Evolutionary conservation across 1,140 invertebrate species (phyloP), one percentile per base, ranked within the genome.

Genomic region (Drosophila ironensis): DNA sequence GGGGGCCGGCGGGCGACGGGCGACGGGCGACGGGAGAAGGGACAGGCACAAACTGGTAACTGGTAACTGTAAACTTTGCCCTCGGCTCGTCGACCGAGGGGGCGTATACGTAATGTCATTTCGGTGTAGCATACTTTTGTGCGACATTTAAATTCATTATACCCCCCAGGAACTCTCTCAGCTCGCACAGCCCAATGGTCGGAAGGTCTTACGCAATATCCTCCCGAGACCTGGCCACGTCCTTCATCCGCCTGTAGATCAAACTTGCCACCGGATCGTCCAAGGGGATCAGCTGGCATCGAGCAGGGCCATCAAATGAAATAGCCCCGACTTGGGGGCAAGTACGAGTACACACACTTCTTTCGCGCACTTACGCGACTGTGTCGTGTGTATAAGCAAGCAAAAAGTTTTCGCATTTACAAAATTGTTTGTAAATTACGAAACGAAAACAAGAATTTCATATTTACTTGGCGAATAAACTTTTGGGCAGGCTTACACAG

Each of bases 31-130:
- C 16, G 19, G 9, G 8, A 35, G 9, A 33, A 28, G 16, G 33
- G 24, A 46, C 19, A 45, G 28, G 22, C 12, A 17, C 30, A 38
- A 59, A 42, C 30, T 60, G 60, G 71, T 33, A 59, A 42, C 30
- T 60, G 60, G 71, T 33, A 33, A 33, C 30, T 33, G 30, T 54
- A 80, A 81, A 80, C 76, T 74, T 77, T 69, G 48, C 48, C 56
- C 70, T 41, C 51, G 41, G 48, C 48, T 52, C 30, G n/a, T n/a
- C n/a, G n/a, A n/a, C 30, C 30, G 30, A 33, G 45, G 37, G 40
- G 63, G 54, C 74, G 75, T 73, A 78, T 78, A 80, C 75, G 63
- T 80, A 80, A 78, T 78, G 70, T 50, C 45, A 53, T 80, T 80
- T 78, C 56, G 66, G 20, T 73, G 60, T 50, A 57, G 74, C 69